These are phyloP conservation scores for Cheumatopsyche charites DNA, from an alignment of 1,140 invertebrate genomes.

Conservation along the genomic window DNA sequence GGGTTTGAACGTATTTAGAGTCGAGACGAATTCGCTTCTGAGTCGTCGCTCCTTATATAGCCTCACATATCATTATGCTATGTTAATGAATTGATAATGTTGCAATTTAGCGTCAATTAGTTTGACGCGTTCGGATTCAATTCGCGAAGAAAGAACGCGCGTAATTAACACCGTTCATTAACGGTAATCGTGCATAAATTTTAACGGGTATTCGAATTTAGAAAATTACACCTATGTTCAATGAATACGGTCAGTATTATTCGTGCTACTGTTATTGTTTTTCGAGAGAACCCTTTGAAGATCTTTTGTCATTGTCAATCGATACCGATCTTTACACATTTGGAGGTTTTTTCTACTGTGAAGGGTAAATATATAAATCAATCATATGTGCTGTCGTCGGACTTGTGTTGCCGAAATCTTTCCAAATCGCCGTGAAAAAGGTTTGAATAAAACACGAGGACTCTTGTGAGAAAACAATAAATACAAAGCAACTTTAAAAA, in stretches of 20 bases:
- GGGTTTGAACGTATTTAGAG: conserved; percentile 21
- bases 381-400: conserved; percentile 38
- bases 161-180: neutral
- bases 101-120: neutral
- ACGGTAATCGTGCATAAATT: neutral
- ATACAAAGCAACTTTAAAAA: conserved; percentile 9
- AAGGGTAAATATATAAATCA: conserved; percentile 40
- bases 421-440: conserved; percentile 36
- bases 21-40: conserved; percentile 11
- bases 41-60: neutral
- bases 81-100: neutral
- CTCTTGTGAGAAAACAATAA: conserved; percentile 35
- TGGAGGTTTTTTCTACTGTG: neutral
- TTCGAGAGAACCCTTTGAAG: neutral
- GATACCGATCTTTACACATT: conserved; percentile 9
- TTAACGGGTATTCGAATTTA: neutral
- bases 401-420: neutral
- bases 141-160: neutral
- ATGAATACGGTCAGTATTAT: no score
- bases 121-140: neutral
- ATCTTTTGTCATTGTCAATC: conserved; percentile 17
- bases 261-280: no score
- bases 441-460: conserved; percentile 35
- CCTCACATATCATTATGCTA: no score
- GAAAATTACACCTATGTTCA: neutral